Conservation (phyloP, 1,140 invertebrate species). For the Megalonaias nervosa region DNA sequence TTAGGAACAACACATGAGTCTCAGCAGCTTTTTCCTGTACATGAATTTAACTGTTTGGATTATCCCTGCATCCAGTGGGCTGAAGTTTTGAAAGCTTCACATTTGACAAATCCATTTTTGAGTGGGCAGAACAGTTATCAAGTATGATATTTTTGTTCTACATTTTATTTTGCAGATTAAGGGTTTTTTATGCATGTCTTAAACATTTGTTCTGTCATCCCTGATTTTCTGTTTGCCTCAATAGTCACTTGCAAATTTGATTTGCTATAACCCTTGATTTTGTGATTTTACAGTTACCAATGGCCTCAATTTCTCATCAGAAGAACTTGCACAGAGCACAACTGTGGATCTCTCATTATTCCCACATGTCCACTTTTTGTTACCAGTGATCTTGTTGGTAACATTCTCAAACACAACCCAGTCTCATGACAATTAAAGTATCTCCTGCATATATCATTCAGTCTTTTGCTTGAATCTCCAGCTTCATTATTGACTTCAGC, state of each 20-base stretch:
- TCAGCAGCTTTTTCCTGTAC: conserved; percentile 19
- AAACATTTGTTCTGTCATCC: background rate
- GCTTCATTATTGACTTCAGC: too few relatives aligned
- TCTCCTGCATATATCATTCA: conserved; percentile 2
- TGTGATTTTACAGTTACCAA: conserved; percentile 8
- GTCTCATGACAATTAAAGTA: conserved; percentile 45
- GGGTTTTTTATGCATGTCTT: background rate
- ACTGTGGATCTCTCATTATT: conserved; percentile 38
- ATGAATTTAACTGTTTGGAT: conserved; percentile 64
- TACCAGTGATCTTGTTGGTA: background rate
- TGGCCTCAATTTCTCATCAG: conserved; percentile 10
- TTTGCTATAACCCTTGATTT: conserved; percentile 10
- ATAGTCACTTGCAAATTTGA: background rate
- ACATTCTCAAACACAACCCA: conserved; percentile 35
- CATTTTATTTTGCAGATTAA: too few relatives aligned
- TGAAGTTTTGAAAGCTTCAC: conserved; percentile 70
- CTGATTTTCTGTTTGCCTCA: conserved; percentile 9
- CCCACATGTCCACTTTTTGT: conserved; percentile 22
- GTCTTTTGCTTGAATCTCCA: too few relatives aligned
- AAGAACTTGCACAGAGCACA: conserved; percentile 20
- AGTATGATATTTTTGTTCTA: conserved; percentile 13
- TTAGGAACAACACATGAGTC: background rate
- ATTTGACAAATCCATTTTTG: conserved; percentile 39
- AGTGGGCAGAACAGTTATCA: conserved; percentile 13
- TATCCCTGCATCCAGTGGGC: conserved; percentile 71